Base-by-base conservation (phyloP, 2,888 invertebrate genomes). In the Seira ritae region DNA sequence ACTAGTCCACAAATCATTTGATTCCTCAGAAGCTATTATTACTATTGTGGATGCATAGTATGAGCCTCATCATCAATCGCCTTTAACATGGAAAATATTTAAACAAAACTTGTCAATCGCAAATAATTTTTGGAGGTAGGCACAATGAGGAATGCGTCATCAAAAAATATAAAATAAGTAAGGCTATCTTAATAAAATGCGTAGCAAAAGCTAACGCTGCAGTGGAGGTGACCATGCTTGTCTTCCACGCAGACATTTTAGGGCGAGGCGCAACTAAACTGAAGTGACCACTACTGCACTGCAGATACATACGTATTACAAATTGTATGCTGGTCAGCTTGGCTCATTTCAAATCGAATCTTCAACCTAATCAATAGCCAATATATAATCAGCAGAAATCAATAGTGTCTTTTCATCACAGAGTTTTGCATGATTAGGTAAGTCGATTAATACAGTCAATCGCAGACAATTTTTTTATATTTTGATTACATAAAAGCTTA, bases 1-100 rank as follows among this genome's bases (percentile, higher is more conserved):
- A 66, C 80, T 67, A 80, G 67, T 67, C 55, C 60, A 73, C 80
- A 73, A 80, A 80, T 80, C 80, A 80, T 31, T 80, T 80, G 12
- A 8, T 42, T n/a, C n/a, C n/a, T 80, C 37, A 50, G 31, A 22
- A 17, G 42, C 15, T 10, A 23, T 17, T 15, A 37, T 19, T 17
- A 12, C 24, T 71, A 22, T n/a, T 70, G 23, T 50, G 20, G 20
- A 70, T 68, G 24, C 12, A 12, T 42, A 42, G 4, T 42, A 12
- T 12, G 6, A 42, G 12, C 42, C 42, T 42, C 42, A n/a, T n/a
- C n/a, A 42, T 42, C 42, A 8, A 42, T 42, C 6, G 12, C 42
- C 4, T 12, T 42, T 42, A 12, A 42, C 42, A 42, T 42, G 42
- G 12, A 42, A 42, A 42, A 42, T 8, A 12, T 12, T 4, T 42